Evolutionary conservation across 2,113 vertebrate genomes (phyloP).

Genomic region (Caranx melampygus): DNA sequence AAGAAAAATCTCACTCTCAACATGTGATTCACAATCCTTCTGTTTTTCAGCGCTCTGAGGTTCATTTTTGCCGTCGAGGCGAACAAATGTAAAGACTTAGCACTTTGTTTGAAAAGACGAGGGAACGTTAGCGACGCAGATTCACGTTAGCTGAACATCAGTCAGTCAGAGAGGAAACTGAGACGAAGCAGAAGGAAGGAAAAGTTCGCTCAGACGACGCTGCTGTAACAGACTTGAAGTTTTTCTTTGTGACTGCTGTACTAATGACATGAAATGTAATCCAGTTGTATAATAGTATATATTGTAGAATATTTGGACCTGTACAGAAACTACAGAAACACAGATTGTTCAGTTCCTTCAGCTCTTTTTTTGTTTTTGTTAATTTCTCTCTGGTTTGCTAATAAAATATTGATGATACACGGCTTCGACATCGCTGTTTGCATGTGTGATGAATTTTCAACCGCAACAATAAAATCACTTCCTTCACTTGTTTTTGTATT

Average conservation of each 20-base stretch:
- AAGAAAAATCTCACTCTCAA: neutral
- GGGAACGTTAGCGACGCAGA: slow-evolving; percentile 39
- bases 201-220: slow-evolving; percentile 79
- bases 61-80: slow-evolving; percentile 8
- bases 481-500: slow-evolving; percentile 65
- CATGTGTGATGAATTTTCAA: slow-evolving; percentile 83
- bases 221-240: slow-evolving; percentile 86
- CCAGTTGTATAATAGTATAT: slow-evolving; percentile 92
- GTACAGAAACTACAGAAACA: slow-evolving; percentile 93
- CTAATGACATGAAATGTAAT: slow-evolving; percentile 89
- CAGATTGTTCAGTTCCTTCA: slow-evolving; percentile 79
- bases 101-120: slow-evolving; percentile 47
- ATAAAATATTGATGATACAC: slow-evolving; percentile 88
- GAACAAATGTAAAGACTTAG: slow-evolving; percentile 28
- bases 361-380: slow-evolving; percentile 52
- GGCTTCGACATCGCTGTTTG: slow-evolving; percentile 80
- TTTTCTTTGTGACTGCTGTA: slow-evolving; percentile 88
- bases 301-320: slow-evolving; percentile 94
- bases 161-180: slow-evolving; percentile 17
- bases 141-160: slow-evolving; percentile 11
- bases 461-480: slow-evolving; percentile 83
- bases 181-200: slow-evolving; percentile 53
- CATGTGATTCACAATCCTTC: neutral
- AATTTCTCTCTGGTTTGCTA: slow-evolving; percentile 89
- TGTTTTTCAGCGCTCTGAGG: neutral